Conservation (phyloP, 2,888 invertebrate genomes). For the Polydesmus complanatus region DNA sequence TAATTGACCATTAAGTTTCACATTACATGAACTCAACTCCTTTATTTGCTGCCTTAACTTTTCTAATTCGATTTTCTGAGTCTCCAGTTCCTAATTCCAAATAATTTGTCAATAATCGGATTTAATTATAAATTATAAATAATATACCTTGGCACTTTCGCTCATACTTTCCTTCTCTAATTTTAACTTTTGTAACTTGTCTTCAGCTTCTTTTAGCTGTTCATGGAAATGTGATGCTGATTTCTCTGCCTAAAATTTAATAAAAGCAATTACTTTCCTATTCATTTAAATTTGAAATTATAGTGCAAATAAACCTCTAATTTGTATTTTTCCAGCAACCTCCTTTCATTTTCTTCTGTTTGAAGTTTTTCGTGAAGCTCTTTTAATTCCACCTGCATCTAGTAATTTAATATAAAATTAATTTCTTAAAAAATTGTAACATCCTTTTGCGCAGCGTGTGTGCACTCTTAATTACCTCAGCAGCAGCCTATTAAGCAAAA, state of each 20-base stretch:
- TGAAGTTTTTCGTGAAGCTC: constrained; percentile 21
- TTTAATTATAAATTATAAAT: too few species aligned
- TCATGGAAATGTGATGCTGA: background rate
- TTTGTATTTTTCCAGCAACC: constrained; percentile 18
- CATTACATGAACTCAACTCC: constrained; percentile 27
- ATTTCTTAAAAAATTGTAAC: background rate
- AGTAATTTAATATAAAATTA: background rate
- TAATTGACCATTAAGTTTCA: constrained; percentile 30
- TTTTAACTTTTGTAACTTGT: background rate
- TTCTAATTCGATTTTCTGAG: constrained; percentile 24
- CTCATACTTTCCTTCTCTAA: background rate
- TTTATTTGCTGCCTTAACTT: constrained; percentile 29
- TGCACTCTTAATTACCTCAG: background rate
- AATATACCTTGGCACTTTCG: background rate
- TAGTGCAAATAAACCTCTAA: constrained; percentile 19
- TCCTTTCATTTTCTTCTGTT: constrained; percentile 21
- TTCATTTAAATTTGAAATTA: background rate
- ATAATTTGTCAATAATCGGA: background rate
- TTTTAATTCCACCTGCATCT: constrained; percentile 21
- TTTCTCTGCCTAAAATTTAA: background rate
- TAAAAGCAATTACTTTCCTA: too few species aligned
- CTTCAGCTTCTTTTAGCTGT: background rate
- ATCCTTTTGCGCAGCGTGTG: background rate
- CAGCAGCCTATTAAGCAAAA: background rate
- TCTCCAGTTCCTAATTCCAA: constrained; percentile 24